These are phyloP conservation scores for Rhaphigaster nebulosa DNA, from an alignment of 2,888 invertebrate species.

Conservation along the genomic window DNA sequence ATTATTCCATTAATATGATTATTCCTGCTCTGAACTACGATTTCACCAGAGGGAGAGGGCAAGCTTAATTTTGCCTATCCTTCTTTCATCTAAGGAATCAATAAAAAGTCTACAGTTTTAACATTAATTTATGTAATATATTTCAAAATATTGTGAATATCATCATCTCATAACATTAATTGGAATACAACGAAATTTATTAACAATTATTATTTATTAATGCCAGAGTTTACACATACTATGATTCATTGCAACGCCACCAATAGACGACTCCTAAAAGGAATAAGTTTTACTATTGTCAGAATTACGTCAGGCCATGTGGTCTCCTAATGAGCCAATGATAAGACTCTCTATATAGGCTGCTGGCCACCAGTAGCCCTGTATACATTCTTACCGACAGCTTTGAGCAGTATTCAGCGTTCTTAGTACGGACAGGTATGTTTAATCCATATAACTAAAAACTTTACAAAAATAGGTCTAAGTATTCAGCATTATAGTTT, in stretches of 20 bases:
- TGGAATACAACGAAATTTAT: neutral
- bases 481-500: neutral
- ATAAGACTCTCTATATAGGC: slow-evolving; percentile 4
- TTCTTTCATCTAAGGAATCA: too few relatives aligned
- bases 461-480: neutral
- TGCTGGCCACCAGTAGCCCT: neutral
- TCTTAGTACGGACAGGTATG: neutral
- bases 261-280: neutral
- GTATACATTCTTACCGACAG: neutral
- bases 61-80: too few relatives aligned
- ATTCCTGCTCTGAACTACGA: too few relatives aligned
- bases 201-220: neutral
- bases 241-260: neutral
- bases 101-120: too few relatives aligned
- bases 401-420: neutral
- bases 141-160: too few relatives aligned
- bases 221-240: neutral
- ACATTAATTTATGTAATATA: too few relatives aligned
- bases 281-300: neutral
- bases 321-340: slow-evolving; percentile 4
- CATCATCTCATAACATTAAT: too few relatives aligned
- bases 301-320: slow-evolving; percentile 4
- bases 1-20: too few relatives aligned
- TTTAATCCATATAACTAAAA: neutral
- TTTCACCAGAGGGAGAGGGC: too few relatives aligned